Conservation (phyloP, 2,113 vertebrate species). For the Megalops atlanticus region DNA sequence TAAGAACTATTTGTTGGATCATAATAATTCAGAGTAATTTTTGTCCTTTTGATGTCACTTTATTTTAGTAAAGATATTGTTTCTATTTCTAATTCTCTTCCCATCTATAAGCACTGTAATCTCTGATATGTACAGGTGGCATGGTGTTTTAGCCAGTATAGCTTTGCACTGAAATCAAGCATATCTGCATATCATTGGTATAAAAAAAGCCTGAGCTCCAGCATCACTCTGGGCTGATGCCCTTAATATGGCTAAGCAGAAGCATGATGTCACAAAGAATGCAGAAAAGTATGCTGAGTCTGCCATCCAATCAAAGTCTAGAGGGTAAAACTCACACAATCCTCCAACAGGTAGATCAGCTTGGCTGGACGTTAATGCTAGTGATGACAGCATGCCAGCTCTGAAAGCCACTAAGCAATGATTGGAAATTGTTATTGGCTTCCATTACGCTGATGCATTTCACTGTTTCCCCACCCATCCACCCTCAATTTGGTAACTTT, state of each 20-base stretch:
- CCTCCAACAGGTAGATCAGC: neutral
- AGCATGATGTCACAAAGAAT: neutral
- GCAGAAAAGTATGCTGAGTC: slow-evolving; percentile 10
- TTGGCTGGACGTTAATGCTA: slow-evolving; percentile 14
- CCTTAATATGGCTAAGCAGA: neutral
- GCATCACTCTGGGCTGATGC: neutral
- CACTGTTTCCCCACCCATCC: neutral
- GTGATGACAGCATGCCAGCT: neutral
- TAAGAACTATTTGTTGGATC: too few species aligned
- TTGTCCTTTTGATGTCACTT: too few species aligned
- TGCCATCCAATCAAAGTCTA: neutral
- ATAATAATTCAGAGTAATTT: too few species aligned
- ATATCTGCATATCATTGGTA: too few species aligned
- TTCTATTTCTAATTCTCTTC: too few species aligned
- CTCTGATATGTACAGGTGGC: too few species aligned
- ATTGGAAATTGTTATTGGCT: slow-evolving; percentile 19
- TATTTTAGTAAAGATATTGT: too few species aligned
- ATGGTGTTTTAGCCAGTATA: too few species aligned
- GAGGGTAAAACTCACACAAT: neutral
- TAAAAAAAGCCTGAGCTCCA: too few species aligned
- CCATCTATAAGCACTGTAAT: too few species aligned
- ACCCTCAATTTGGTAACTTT: neutral
- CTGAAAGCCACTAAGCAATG: slow-evolving; percentile 12
- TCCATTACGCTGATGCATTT: slow-evolving; percentile 30
- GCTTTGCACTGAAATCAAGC: too few species aligned